Conservation (phyloP, 1,140 invertebrate genomes). For the Cotesia vestalis region DNA sequence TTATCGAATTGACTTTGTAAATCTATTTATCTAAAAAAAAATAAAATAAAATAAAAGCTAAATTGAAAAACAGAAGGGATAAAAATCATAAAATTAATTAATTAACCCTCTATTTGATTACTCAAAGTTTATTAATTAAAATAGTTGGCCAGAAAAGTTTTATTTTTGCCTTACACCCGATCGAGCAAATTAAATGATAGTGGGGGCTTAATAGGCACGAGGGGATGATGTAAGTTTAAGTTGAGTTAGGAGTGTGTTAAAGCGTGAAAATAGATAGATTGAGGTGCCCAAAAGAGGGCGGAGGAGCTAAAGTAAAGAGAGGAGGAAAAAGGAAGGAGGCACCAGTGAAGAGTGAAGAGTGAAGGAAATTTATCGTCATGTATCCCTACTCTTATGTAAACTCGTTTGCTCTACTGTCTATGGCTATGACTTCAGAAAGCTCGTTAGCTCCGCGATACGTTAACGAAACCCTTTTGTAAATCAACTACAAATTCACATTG, state of each 20-base stretch:
- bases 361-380: background rate
- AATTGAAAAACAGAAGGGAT: background rate
- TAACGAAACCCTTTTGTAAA: slow-evolving; percentile 43
- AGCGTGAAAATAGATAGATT: slow-evolving; percentile 15
- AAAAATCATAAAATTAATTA: background rate
- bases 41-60: background rate
- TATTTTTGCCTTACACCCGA: no score
- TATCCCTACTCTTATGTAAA: slow-evolving; percentile 47
- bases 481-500: slow-evolving; percentile 54
- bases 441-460: slow-evolving; percentile 59
- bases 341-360: background rate
- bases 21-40: no score
- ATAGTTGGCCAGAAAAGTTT: background rate
- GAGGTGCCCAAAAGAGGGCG: background rate
- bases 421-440: slow-evolving; percentile 64
- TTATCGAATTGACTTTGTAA: no score
- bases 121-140: slow-evolving; percentile 1
- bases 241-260: slow-evolving; percentile 10
- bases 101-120: background rate
- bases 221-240: slow-evolving; percentile 1
- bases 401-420: slow-evolving; percentile 53
- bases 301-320: no score
- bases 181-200: no score
- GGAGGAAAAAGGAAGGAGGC: slow-evolving; percentile 9
- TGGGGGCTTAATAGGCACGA: no score